phyloP scores from a whole-genome alignment of 2,888 invertebrate species.

The Caenorhabditis sinica region DNA sequence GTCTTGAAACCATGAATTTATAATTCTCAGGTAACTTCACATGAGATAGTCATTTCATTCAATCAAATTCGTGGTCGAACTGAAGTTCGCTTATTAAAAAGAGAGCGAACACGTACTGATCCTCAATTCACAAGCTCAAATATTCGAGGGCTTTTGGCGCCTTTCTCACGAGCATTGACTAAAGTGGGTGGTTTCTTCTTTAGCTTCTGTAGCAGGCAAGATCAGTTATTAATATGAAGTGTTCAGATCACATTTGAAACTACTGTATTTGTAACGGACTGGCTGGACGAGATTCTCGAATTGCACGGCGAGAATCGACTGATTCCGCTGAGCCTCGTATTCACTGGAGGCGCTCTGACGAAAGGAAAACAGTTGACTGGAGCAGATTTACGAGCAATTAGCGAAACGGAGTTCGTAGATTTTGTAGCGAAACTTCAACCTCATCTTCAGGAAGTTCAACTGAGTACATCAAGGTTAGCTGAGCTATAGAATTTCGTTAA shows the following conservation, averaged over 20 bases:
- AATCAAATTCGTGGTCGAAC: slow-evolving; percentile 48
- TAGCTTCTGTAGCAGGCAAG: too few relatives aligned
- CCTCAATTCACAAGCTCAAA: slow-evolving; percentile 24
- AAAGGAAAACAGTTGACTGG: slow-evolving; percentile 65
- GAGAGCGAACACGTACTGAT: slow-evolving; percentile 51
- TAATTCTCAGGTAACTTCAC: slow-evolving; percentile 50
- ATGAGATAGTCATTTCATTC: slow-evolving; percentile 63
- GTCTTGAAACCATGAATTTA: neutral
- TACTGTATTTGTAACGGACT: slow-evolving; percentile 55
- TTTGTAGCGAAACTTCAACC: slow-evolving; percentile 72
- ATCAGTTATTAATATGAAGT: neutral
- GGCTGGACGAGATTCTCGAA: slow-evolving; percentile 58
- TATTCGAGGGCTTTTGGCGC: slow-evolving; percentile 45
- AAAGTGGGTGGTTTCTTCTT: slow-evolving; percentile 28
- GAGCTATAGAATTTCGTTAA: too few relatives aligned
- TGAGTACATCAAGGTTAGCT: slow-evolving; percentile 70
- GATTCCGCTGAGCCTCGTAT: slow-evolving; percentile 60
- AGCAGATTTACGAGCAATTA: slow-evolving; percentile 71
- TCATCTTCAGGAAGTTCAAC: slow-evolving; percentile 72
- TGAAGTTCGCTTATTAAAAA: slow-evolving; percentile 61
- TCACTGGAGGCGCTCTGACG: slow-evolving; percentile 70
- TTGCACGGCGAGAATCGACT: slow-evolving; percentile 54
- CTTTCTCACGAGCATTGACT: slow-evolving; percentile 50
- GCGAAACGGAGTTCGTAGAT: slow-evolving; percentile 67
- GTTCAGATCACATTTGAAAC: slow-evolving; percentile 66